phyloP scores from a whole-genome alignment of 2,797 vertebrate species.

The Arremon aurantiirostris region DNA sequence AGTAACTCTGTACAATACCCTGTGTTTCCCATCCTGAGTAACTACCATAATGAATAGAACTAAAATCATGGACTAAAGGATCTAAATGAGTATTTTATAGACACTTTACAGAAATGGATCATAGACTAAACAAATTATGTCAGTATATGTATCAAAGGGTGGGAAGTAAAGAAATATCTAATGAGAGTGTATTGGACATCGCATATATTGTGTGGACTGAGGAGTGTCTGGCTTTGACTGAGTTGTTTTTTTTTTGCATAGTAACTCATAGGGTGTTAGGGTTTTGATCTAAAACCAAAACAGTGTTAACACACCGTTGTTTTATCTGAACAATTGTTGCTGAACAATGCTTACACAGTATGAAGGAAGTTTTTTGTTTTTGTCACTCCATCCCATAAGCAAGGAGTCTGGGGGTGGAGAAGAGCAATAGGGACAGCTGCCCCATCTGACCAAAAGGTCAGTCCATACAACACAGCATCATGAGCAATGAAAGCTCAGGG shows the following conservation, averaged over 20 bases:
- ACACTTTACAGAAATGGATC: neutral
- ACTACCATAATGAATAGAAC: neutral
- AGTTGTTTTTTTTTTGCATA: neutral
- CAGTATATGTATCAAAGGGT: neutral
- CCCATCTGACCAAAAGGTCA: neutral
- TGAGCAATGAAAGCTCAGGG: neutral
- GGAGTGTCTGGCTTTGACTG: neutral
- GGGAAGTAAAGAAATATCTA: neutral
- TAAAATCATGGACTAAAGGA: neutral
- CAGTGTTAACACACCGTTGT: accelerated
- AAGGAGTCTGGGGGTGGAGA: accelerated
- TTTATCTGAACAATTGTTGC: neutral
- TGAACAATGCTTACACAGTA: neutral
- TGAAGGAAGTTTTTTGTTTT: neutral
- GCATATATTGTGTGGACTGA: neutral
- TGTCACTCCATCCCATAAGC: accelerated
- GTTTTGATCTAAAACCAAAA: neutral
- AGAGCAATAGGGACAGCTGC: accelerated
- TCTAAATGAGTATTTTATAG: neutral
- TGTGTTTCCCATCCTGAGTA: neutral
- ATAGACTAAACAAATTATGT: neutral
- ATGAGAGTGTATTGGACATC: neutral
- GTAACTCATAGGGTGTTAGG: accelerated
- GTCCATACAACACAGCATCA: accelerated
- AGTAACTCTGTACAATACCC: neutral